A percentile compares a stretch with the other conserved stretches of the same genome.
phyloP scores from a whole-genome alignment of 2,797 vertebrate species.

The Moxostoma hubbsi region DNA sequence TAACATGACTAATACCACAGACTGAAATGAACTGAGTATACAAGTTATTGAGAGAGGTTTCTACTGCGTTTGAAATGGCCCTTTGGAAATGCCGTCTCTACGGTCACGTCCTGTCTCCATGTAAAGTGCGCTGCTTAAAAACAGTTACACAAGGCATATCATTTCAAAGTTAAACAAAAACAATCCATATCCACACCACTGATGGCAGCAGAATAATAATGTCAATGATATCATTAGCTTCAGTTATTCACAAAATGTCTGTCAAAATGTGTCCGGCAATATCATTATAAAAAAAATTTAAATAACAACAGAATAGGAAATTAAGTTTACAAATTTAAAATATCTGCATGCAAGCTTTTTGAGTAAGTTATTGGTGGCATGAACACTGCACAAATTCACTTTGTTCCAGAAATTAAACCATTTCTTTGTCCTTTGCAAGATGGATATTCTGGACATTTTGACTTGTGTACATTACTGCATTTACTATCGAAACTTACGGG shows the following conservation, averaged over 20 bases:
- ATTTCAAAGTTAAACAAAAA: slow-evolving; percentile 55
- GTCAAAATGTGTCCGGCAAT: slow-evolving; percentile 31
- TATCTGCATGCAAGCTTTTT: background rate
- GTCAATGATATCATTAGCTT: slow-evolving; percentile 32
- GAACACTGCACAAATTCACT: slow-evolving; percentile 1
- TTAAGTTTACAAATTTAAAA: slow-evolving; percentile 4
- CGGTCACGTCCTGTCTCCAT: slow-evolving; percentile 21
- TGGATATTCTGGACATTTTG: slow-evolving; percentile 1
- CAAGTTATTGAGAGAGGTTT: slow-evolving; percentile 43
- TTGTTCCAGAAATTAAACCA: slow-evolving; percentile 4
- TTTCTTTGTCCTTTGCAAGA: background rate
- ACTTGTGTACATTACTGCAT: too few species aligned
- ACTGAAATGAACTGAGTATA: slow-evolving; percentile 29
- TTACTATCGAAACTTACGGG: too few species aligned
- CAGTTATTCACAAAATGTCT: slow-evolving; percentile 26
- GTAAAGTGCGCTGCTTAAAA: slow-evolving; percentile 59
- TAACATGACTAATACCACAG: slow-evolving; percentile 40
- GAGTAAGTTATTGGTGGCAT: background rate
- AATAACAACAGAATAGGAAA: background rate
- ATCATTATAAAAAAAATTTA: background rate
- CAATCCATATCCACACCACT: slow-evolving; percentile 20
- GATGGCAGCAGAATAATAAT: slow-evolving; percentile 51
- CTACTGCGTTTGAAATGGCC: slow-evolving; percentile 43
- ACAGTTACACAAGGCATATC: slow-evolving; percentile 56
- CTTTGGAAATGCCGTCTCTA: slow-evolving; percentile 10